These are phyloP conservation scores for Eueremaeus valkanovi DNA, from an alignment of 2,888 invertebrate genomes.

Conservation along the genomic window DNA sequence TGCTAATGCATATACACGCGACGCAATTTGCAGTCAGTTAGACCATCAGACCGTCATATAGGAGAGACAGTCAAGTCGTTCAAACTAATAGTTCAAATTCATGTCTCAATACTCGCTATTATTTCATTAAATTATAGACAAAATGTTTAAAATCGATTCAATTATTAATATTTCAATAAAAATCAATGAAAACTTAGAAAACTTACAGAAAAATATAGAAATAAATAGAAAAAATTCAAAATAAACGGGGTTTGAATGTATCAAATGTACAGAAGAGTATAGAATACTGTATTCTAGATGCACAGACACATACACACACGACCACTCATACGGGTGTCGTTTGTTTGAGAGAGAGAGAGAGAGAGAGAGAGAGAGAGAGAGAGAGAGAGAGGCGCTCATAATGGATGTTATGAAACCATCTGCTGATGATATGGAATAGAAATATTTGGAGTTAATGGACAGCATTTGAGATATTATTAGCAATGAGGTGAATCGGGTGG, in stretches of 20 bases:
- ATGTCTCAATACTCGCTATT: too few species aligned
- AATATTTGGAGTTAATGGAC: conserved; percentile 21
- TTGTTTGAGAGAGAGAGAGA: too few species aligned
- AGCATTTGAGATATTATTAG: conserved; percentile 19
- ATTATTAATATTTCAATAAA: too few species aligned
- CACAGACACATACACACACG: neutral
- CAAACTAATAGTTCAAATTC: too few species aligned
- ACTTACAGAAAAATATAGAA: too few species aligned
- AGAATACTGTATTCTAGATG: conserved; percentile 6
- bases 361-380: too few species aligned
- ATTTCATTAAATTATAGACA: too few species aligned
- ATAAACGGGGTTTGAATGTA: neutral
- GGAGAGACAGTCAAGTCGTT: neutral
- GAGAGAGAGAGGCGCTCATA: neutral
- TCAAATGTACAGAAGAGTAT: neutral
- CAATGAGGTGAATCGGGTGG: conserved; percentile 14
- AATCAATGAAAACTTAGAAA: too few species aligned
- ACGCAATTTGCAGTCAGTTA: conserved; percentile 26
- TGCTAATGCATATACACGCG: conserved; percentile 31
- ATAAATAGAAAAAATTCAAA: neutral
- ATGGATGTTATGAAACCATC: conserved; percentile 22
- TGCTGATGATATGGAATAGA: conserved; percentile 7
- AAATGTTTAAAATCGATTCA: too few species aligned
- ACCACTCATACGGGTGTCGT: conserved; percentile 25
- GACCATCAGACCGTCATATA: neutral